Base-by-base conservation (phyloP, 2,113 vertebrate species). In the Ailuropoda melanoleuca region DNA sequence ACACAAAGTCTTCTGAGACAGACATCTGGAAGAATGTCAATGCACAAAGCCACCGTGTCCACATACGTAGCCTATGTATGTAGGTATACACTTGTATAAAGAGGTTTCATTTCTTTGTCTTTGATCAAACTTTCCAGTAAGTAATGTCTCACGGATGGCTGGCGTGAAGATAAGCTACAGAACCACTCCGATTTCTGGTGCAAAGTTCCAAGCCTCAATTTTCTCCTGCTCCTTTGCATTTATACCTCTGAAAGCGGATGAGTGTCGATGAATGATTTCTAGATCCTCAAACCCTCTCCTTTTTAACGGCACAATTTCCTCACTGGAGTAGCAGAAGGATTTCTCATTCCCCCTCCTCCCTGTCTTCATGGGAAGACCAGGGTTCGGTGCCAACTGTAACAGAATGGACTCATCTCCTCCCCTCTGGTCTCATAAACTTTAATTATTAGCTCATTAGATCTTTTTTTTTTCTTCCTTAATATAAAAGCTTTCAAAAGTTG, bases 361-460 rank as follows among this genome's bases (percentile, higher is more conserved):
- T n/a, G 66, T 88, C 72, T 81, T 94, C 50, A 0, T 14, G 21
- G 34, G 92, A 62, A 92, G n/a, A 94, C 46, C 84, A 9, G 90
- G 83, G 88, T 96, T 97, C 90, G 91, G 29, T 19, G 93, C 29
- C 92, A 78, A 88, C 6, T 82, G 60, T 84, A 95, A 95, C 84
- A 97, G 87, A 87, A 66, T 2, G 37, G 18, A 93, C 97, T 96
- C 77, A 11, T 82, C n/a, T 77, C 83, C 90, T 55, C 21, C 19
- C 48, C 34, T 17, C 50, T 21, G 19, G 24, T 10, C 75, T 60
- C 34, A 70, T 1, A 26, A 53, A 46, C 68, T 91, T 96, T 64
- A 70, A 55, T 77, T 88, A 90, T 62, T 72, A 95, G 60, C 31
- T 97, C 8, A 3, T 62, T 29, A 62, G 37, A 86, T 48, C 21